Evolutionary conservation across 2,797 vertebrate species (phyloP).

Genomic region (Benthosema pterotum): DNA sequence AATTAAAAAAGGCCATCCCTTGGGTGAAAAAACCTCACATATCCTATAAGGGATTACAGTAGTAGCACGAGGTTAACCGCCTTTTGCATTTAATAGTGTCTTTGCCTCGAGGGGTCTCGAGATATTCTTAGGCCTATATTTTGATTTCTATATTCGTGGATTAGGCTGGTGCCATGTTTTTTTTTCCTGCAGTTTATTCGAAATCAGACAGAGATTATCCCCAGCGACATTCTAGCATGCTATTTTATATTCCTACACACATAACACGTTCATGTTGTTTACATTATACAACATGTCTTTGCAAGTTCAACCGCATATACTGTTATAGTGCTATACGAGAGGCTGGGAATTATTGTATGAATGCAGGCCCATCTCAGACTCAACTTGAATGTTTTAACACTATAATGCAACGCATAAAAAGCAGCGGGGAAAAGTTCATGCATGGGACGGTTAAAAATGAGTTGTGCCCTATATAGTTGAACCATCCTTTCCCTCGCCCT

Average conservation of each 20-base stretch:
- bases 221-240: slow-evolving; percentile 65
- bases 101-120: slow-evolving; percentile 61
- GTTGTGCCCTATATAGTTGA: not conserved
- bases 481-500: slow-evolving; percentile 21
- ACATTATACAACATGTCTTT: slow-evolving; percentile 40
- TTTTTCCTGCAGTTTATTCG: slow-evolving; percentile 55
- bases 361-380: too few species aligned
- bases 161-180: slow-evolving; percentile 64
- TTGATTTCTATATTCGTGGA: slow-evolving; percentile 71
- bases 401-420: too few species aligned
- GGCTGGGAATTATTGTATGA: too few species aligned
- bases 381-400: too few species aligned
- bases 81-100: slow-evolving; percentile 62
- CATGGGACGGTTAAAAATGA: not conserved
- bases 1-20: not conserved
- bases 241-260: slow-evolving; percentile 59
- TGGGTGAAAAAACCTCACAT: slow-evolving; percentile 50
- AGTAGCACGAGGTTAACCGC: slow-evolving; percentile 57
- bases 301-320: slow-evolving; percentile 19
- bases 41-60: slow-evolving; percentile 63
- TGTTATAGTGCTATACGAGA: too few species aligned
- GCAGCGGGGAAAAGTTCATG: too few species aligned
- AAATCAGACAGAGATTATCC: slow-evolving; percentile 73
- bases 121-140: slow-evolving; percentile 70
- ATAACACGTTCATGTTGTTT: slow-evolving; percentile 65